These are phyloP conservation scores for Cyprinodon variegatus DNA, from an alignment of 2,113 vertebrate species.

Conservation along the genomic window DNA sequence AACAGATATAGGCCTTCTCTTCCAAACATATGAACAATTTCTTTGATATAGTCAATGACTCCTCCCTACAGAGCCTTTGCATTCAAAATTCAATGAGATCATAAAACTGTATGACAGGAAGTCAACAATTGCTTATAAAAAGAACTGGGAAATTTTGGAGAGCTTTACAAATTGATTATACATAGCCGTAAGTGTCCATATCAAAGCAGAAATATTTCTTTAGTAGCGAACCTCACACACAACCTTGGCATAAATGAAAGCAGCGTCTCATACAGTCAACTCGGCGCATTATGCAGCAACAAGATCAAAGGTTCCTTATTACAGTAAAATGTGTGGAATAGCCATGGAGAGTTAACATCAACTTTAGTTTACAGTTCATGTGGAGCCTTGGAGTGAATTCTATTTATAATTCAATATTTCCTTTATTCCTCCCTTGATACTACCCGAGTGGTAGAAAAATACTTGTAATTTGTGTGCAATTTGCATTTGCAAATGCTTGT, in stretches of 20 bases:
- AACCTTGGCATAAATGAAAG: conserved; percentile 57
- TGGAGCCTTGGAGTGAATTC: conserved; percentile 45
- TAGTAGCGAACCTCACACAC: conserved; percentile 37
- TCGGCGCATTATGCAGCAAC: conserved; percentile 36
- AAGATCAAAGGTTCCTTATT: conserved; percentile 56
- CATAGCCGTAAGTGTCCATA: conserved; percentile 24
- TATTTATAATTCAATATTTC: conserved; percentile 61
- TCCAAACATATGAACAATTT: conserved; percentile 1
- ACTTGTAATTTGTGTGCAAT: conserved; percentile 24
- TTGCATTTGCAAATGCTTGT: conserved; percentile 51
- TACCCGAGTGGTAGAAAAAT: conserved; percentile 9
- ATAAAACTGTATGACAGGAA: conserved; percentile 18
- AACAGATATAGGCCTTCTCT: background rate
- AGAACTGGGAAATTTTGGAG: conserved; percentile 1
- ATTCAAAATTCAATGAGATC: conserved; percentile 11
- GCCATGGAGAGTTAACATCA: conserved; percentile 60
- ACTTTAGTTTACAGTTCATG: conserved; percentile 35
- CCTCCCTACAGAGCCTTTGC: background rate
- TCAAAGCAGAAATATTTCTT: conserved; percentile 47
- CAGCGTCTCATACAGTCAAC: conserved; percentile 49
- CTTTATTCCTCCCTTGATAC: conserved; percentile 56
- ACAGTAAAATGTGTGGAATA: conserved; percentile 47
- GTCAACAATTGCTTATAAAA: conserved; percentile 10
- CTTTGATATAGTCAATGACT: background rate
- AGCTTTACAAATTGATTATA: conserved; percentile 43